Base-by-base conservation (phyloP, 35 echinoderm and acorn worm species). In the Hemicentrotus pulcherrimus region DNA sequence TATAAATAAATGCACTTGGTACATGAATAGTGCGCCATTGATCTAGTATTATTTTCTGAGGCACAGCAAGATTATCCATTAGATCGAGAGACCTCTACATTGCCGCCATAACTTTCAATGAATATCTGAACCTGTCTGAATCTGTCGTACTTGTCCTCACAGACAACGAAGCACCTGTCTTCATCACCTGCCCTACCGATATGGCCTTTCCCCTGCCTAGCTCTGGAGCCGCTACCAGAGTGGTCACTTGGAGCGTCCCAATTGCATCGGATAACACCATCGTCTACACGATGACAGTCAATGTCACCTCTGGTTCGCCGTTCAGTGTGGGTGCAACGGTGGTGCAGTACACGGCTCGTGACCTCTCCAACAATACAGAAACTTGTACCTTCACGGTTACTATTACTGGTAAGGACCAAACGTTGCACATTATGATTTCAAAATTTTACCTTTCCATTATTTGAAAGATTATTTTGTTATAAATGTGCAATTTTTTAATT, bases 261-360 rank as follows among this genome's bases (percentile, higher is more conserved):
- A 15, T 93, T 31, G 91, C 91, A 13, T 22, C 48, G 4, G 91
- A 93, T 47, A 93, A 93, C 48, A 93, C 91, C 91, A 47, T 93
- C 11, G 46, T 58, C 22, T 93, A 93, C 48, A 50, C 46, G 13
- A 46, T 93, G 5, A 30, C 91, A 4, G 32, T 47, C 48, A 93
- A 93, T 58, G 48, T 15, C 13, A 28, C 46, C 11, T 93, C 86
- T 2, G 86, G 85, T 4, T 94, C 46, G 4, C 33, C 0, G 32
- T 97, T 97, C 87, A 55, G 92, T 46, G 31, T 94, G 6, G 96
- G 95, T 32, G 22, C 15, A n/a, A 97, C 95, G 0, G 59, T 94
- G 4, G 96, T 97, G 31, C 35, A n/a, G 24, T 97, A 97, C 90
- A 32, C 2, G 0, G 96, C 95, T 4, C 58, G 15, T 18, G 96